Percentiles rank a stretch among this genome's conserved stretches.
Conservation (phyloP, 30 jellyfish, hydroid and myxozoan genomes). For the Turritopsis rubra region DNA sequence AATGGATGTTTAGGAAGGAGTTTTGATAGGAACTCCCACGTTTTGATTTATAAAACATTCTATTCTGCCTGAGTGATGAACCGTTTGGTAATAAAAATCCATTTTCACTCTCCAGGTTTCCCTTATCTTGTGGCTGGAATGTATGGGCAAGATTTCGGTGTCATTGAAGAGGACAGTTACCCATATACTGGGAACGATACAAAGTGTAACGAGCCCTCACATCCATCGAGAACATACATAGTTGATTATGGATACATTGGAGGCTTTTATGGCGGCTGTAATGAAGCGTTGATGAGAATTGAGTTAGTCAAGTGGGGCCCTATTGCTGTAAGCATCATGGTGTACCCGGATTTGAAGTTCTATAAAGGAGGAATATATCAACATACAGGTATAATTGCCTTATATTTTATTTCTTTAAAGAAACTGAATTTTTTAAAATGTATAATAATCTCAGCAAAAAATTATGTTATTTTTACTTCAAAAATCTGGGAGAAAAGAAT, state of each 20-base stretch:
- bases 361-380: slow-evolving; percentile 50
- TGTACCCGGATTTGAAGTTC: slow-evolving; percentile 22
- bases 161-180: slow-evolving; percentile 36
- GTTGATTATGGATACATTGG: slow-evolving; percentile 43
- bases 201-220: slow-evolving; percentile 21
- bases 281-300: slow-evolving; percentile 50
- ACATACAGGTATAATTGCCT: slow-evolving; percentile 46
- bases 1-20: no score
- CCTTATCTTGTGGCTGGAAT: slow-evolving; percentile 65
- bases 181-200: slow-evolving; percentile 48
- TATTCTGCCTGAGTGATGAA: no score
- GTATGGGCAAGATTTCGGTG: slow-evolving; percentile 54
- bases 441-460: no score
- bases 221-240: slow-evolving; percentile 16
- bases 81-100: no score
- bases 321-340: slow-evolving; percentile 40
- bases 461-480: no score
- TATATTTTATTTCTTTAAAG: neutral
- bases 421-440: neutral
- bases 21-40: no score
- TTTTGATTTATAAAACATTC: neutral
- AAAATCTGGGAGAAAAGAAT: no score
- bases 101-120: slow-evolving; percentile 21
- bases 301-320: slow-evolving; percentile 45
- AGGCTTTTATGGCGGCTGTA: slow-evolving; percentile 66